Evolutionary conservation across 2,113 vertebrate species (phyloP).

Genomic region (Clarias macrocephalus): DNA sequence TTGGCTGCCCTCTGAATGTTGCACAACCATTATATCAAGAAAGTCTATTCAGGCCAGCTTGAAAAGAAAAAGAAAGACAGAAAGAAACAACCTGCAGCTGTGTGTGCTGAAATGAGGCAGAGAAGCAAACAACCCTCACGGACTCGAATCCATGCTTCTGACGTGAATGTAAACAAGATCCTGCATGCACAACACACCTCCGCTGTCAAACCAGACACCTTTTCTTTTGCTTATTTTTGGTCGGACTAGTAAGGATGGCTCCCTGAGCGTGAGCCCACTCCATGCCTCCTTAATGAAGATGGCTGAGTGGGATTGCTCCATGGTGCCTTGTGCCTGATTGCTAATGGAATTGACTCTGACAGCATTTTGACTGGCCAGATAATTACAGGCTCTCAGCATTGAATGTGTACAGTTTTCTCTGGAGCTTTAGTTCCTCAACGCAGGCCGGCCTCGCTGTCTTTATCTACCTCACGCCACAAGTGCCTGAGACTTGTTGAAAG

Average conservation of each 20-base stretch:
- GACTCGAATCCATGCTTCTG: neutral
- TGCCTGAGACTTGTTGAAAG: neutral
- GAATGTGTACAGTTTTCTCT: neutral
- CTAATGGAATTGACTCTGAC: conserved; percentile 53
- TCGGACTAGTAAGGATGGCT: conserved; percentile 10
- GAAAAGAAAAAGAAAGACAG: neutral
- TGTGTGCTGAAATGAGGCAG: conserved; percentile 4
- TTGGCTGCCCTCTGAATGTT: neutral
- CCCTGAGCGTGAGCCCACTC: neutral
- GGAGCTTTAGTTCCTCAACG: neutral
- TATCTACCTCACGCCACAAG: neutral
- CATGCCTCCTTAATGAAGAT: conserved; percentile 39
- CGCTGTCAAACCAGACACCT: conserved; percentile 5
- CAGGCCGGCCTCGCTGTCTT: neutral
- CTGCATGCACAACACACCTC: conserved; percentile 17
- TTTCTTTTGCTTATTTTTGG: neutral
- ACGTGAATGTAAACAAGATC: conserved; percentile 37
- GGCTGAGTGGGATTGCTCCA: conserved; percentile 10
- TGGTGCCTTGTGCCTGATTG: conserved; percentile 36
- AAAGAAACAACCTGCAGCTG: conserved; percentile 30
- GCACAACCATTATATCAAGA: conserved; percentile 9
- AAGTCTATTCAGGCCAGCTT: neutral
- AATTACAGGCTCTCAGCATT: conserved; percentile 41
- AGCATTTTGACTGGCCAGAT: conserved; percentile 45
- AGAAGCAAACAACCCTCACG: neutral